Evolutionary conservation across 2,797 vertebrate species (phyloP), one percentile per base, ranked within the genome.

Genomic region (Muscicapa striata): DNA sequence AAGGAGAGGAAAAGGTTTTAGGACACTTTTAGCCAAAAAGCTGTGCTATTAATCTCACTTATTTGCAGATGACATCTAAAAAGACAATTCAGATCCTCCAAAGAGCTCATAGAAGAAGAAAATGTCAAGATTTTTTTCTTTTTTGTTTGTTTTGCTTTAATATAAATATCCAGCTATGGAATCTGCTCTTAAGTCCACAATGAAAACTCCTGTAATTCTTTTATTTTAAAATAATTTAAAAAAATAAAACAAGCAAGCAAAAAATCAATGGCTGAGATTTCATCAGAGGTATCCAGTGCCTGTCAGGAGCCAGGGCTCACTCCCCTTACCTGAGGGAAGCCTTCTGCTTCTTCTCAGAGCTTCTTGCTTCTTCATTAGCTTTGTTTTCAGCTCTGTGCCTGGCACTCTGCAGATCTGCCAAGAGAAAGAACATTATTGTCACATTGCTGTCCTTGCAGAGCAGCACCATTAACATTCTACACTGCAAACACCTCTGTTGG

Each of bases 341-440:
- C 43, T 98, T 98, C 95, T 98, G 98, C 97, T 99, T 99, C 98
- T 99, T 99, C 92, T 99, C 99, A 89, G 98, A 98, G 97, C 96
- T 98, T 96, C 98, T 98, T 88, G 97, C 97, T 96, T 99, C 99
- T 97, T 99, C 99, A 3, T 98, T 96, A 68, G 98, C 98, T 98
- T 98, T 99, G 98, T 97, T 98, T 83, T 99, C 99, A 61, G 97
- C 98, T 97, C 98, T 98, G 81, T 98, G 98, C 96, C 98, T 98
- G 70, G 98, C 96, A 97, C 98, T 98, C 97, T 98, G 98, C 94
- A 98, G 92, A 93, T 99, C 99, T 99, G 97, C 66, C 76, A 66
- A 62, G 41, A 91, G 58, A 66, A 89, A 62, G 13, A 9, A 67
- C 66, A n/a, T 70, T 34, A 80, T 52, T 86, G 58, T 77, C 58